phyloP scores from a whole-genome alignment of 2,797 vertebrate species.

The Sciaenops ocellatus region DNA sequence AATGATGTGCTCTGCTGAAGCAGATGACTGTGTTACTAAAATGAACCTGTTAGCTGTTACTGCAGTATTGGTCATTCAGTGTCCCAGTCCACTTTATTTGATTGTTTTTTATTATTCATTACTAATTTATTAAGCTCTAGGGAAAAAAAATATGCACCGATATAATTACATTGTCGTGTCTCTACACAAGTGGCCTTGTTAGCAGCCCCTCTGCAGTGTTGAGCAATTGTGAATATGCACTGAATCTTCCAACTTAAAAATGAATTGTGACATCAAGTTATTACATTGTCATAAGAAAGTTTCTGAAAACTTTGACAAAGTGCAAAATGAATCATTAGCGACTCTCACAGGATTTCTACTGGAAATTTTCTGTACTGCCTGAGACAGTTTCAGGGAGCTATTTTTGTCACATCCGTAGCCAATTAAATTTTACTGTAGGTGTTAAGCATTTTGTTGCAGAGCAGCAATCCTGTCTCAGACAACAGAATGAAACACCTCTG shows the following conservation, averaged over 20 bases:
- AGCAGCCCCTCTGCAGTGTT: slow-evolving; percentile 15
- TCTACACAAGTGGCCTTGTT: slow-evolving; percentile 42
- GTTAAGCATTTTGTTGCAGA: slow-evolving; percentile 44
- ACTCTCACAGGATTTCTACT: slow-evolving; percentile 58
- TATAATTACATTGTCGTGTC: slow-evolving; percentile 45
- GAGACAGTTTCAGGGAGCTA: slow-evolving; percentile 58
- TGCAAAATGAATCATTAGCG: slow-evolving; percentile 68
- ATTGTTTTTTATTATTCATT: slow-evolving; percentile 18
- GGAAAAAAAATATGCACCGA: slow-evolving; percentile 1
- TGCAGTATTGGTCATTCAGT: not conserved
- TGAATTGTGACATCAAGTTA: slow-evolving; percentile 57
- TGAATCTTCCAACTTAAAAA: slow-evolving; percentile 30
- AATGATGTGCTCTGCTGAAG: not conserved
- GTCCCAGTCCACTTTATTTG: slow-evolving; percentile 13
- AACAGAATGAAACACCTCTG: slow-evolving; percentile 6
- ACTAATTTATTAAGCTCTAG: not conserved
- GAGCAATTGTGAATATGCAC: slow-evolving; percentile 7
- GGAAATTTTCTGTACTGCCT: slow-evolving; percentile 22
- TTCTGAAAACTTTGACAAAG: slow-evolving; percentile 67
- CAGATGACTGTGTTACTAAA: not conserved
- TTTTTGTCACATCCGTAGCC: slow-evolving; percentile 66
- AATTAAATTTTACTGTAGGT: slow-evolving; percentile 71
- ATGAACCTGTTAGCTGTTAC: not conserved
- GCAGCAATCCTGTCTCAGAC: slow-evolving; percentile 11
- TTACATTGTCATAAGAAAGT: slow-evolving; percentile 53